phyloP scores from a whole-genome alignment of 2,113 vertebrate genomes.

The Hemiscyllium ocellatum region DNA sequence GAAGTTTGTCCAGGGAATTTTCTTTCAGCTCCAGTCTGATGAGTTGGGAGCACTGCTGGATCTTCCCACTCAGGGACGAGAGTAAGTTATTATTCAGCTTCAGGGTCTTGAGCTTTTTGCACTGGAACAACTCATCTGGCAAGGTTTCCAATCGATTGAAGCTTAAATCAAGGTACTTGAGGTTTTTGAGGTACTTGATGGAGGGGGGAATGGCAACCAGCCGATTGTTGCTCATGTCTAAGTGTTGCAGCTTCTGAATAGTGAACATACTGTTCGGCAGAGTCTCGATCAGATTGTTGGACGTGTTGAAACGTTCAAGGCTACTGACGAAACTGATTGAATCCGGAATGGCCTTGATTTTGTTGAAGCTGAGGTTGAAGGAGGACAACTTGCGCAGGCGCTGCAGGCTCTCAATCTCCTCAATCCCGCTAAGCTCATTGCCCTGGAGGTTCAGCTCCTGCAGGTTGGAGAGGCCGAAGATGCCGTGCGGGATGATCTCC shows the following conservation, averaged over 20 bases:
- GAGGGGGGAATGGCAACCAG: background rate
- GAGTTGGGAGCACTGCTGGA: constrained; percentile 11
- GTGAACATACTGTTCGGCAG: constrained; percentile 2
- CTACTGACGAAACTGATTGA: background rate
- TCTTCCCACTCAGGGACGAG: background rate
- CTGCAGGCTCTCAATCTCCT: background rate
- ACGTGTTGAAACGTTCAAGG: background rate
- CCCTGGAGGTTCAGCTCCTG: constrained; percentile 20
- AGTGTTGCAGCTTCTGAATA: background rate
- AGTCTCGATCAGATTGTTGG: background rate
- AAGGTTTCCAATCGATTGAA: constrained; percentile 14
- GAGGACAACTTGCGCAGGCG: background rate
- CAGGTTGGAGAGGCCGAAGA: constrained; percentile 17
- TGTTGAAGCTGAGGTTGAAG: constrained; percentile 25
- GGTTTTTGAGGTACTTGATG: constrained; percentile 3
- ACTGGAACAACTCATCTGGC: constrained; percentile 38
- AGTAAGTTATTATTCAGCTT: constrained; percentile 24
- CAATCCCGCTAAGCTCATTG: background rate
- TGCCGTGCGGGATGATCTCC: background rate
- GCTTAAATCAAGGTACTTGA: background rate
- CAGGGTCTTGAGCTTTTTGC: constrained; percentile 37
- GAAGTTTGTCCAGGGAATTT: constrained; percentile 19
- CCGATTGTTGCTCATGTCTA: background rate
- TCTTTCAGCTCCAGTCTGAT: constrained; percentile 20
- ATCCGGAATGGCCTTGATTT: background rate